Percentiles rank a stretch among this genome's conserved stretches.
These are phyloP conservation scores for Hippocampus comes DNA, from an alignment of 2,113 vertebrate species.

Conservation along the genomic window DNA sequence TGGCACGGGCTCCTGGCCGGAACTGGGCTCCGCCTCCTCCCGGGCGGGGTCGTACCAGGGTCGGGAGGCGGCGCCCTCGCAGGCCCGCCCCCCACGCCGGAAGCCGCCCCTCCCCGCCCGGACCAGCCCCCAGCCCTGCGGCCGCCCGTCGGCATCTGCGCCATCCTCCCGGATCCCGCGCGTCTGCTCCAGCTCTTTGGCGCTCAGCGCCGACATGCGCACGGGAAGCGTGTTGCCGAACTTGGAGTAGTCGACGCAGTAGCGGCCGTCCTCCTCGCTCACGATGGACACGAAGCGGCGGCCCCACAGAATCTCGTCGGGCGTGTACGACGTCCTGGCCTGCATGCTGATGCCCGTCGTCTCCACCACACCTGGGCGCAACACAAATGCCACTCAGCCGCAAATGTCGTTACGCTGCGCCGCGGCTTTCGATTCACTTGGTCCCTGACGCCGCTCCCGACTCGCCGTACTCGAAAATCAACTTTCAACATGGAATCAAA, in stretches of 20 bases:
- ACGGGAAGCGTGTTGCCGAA: conserved; percentile 78
- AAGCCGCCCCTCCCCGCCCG: conserved; percentile 73
- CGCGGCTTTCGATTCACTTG: too few relatives aligned
- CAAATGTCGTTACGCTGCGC: too few relatives aligned
- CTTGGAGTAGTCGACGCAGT: conserved; percentile 82
- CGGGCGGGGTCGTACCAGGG: conserved; percentile 64
- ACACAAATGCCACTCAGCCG: neutral
- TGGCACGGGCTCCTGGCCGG: conserved; percentile 66
- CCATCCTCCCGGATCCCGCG: conserved; percentile 61
- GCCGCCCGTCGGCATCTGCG: conserved; percentile 29
- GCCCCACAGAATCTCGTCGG: conserved; percentile 81
- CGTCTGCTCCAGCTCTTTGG: conserved; percentile 74
- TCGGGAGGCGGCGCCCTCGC: conserved; percentile 43
- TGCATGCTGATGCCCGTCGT: conserved; percentile 83
- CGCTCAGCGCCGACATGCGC: conserved; percentile 73
- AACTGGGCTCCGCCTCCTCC: conserved; percentile 45
- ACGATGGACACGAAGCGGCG: conserved; percentile 80
- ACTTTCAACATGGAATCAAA: too few relatives aligned
- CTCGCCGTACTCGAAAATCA: too few relatives aligned
- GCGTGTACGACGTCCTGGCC: conserved; percentile 79
- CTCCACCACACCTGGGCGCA: conserved; percentile 75
- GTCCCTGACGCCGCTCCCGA: too few relatives aligned
- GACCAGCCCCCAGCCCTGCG: conserved; percentile 74
- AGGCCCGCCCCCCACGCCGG: conserved; percentile 64
- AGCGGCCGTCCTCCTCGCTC: conserved; percentile 76